Percentiles rank a stretch among this genome's conserved stretches.
phyloP scores from a whole-genome alignment of 2,888 invertebrate genomes.

The Pheosia gnoma region DNA sequence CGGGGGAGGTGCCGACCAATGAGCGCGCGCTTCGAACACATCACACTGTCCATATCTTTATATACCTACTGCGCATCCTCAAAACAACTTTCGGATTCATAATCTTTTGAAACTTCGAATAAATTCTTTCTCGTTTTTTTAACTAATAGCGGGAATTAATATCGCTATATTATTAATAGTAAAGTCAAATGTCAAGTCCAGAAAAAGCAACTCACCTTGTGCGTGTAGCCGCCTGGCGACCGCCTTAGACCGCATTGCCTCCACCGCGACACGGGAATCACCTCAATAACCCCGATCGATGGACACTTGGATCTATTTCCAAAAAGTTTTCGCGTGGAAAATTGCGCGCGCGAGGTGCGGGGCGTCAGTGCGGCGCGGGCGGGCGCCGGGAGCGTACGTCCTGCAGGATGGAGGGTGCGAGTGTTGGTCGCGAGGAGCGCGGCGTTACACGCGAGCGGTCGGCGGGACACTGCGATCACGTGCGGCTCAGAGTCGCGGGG shows the following conservation, averaged over 20 bases:
- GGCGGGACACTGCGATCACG: conserved; percentile 82
- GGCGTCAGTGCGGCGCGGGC: conserved; percentile 67
- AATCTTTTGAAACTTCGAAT: conserved; percentile 2
- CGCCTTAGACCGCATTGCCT: conserved; percentile 88
- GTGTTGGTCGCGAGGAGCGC: conserved; percentile 58
- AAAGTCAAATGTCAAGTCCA: conserved; percentile 14
- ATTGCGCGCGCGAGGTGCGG: conserved; percentile 46
- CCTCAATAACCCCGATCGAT: conserved; percentile 68
- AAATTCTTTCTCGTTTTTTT: not conserved
- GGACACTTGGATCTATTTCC: conserved; percentile 50
- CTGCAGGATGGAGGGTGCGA: conserved; percentile 54
- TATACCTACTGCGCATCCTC: conserved; percentile 72
- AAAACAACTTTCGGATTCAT: conserved; percentile 11
- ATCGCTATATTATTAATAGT: not conserved
- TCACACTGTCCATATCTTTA: conserved; percentile 73
- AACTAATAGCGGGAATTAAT: not conserved
- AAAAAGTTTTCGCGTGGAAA: conserved; percentile 56
- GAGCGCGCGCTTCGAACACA: conserved; percentile 64
- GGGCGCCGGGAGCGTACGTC: conserved; percentile 67
- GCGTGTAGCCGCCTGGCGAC: conserved; percentile 88
- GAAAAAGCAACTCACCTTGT: conserved; percentile 83
- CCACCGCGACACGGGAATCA: conserved; percentile 62
- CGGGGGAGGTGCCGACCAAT: conserved; percentile 80
- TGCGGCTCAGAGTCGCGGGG: conserved; percentile 74
- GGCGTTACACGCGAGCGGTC: conserved; percentile 81